A percentile compares a stretch with the other conserved stretches of the same genome.
These are phyloP conservation scores for Spialia ferax DNA, from an alignment of 2,888 invertebrate genomes.

Conservation along the genomic window DNA sequence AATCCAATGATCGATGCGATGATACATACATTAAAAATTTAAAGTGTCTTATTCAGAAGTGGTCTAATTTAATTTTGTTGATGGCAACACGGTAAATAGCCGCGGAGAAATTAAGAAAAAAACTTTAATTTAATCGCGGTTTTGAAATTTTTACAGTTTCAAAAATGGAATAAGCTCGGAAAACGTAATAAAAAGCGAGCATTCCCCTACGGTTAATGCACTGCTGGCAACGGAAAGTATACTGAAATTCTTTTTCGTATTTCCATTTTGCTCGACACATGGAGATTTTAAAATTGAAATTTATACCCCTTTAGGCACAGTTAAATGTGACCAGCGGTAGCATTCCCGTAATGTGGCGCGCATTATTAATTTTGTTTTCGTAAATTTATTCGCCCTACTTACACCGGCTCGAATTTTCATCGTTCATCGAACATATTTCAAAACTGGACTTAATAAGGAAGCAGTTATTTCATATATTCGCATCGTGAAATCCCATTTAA, in stretches of 20 bases:
- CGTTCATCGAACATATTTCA: slow-evolving; percentile 21
- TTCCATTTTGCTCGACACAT: slow-evolving; percentile 50
- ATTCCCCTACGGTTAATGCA: slow-evolving; percentile 35
- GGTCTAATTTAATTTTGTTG: slow-evolving; percentile 10
- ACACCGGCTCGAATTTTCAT: slow-evolving; percentile 17
- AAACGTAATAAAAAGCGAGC: slow-evolving; percentile 34
- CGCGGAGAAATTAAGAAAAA: slow-evolving; percentile 18
- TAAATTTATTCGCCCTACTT: slow-evolving; percentile 40
- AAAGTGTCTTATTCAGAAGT: not conserved
- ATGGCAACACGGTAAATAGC: slow-evolving; percentile 15
- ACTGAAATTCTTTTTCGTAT: slow-evolving; percentile 43
- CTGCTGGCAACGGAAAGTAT: slow-evolving; percentile 31
- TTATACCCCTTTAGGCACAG: slow-evolving; percentile 70
- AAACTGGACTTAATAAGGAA: slow-evolving; percentile 17
- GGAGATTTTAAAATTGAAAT: slow-evolving; percentile 76
- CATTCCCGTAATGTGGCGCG: slow-evolving; percentile 48
- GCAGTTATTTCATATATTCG: not conserved
- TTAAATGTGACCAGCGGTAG: slow-evolving; percentile 57
- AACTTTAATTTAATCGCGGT: slow-evolving; percentile 13
- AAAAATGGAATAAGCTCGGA: slow-evolving; percentile 31
- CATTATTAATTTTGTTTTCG: slow-evolving; percentile 44
- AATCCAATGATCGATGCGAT: too few relatives aligned
- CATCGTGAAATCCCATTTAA: slow-evolving; percentile 1
- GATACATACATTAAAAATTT: not conserved
- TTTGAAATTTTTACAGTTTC: slow-evolving; percentile 33